A percentile compares a stretch with the other conserved stretches of the same genome.
Evolutionary conservation across 2,888 invertebrate species (phyloP).

Genomic region (Caenorhabditis imperialis): DNA sequence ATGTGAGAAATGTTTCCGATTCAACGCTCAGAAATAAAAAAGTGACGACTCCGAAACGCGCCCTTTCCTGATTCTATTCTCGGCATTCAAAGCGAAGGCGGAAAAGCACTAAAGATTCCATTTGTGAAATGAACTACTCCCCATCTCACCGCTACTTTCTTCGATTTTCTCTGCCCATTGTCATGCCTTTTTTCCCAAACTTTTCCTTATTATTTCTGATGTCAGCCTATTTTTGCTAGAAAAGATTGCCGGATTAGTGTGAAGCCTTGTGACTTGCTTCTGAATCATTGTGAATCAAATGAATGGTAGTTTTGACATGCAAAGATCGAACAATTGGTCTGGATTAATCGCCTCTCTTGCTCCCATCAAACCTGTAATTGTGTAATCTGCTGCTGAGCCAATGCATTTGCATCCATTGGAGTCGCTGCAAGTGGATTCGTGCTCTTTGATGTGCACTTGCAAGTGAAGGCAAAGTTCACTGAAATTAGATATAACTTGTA

Average conservation of each 20-base stretch:
- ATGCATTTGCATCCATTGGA: slow-evolving; percentile 70
- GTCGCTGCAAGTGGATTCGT: slow-evolving; percentile 58
- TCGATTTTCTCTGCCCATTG: no score
- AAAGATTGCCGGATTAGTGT: neutral
- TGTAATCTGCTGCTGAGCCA: slow-evolving; percentile 76
- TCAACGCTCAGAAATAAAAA: slow-evolving; percentile 13
- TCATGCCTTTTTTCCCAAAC: slow-evolving; percentile 3
- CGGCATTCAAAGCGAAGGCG: neutral
- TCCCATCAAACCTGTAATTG: slow-evolving; percentile 67
- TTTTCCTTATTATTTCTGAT: slow-evolving; percentile 26
- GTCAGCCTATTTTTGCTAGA: slow-evolving; percentile 23
- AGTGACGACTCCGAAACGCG: neutral
- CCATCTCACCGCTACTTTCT: no score
- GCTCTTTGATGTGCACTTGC: slow-evolving; percentile 62
- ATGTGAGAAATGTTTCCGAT: slow-evolving; percentile 27
- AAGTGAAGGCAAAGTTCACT: slow-evolving; percentile 65
- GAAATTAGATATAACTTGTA: slow-evolving; percentile 23
- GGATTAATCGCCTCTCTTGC: no score
- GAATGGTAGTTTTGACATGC: no score
- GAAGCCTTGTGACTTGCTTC: neutral
- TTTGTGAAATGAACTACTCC: slow-evolving; percentile 36
- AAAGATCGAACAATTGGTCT: no score
- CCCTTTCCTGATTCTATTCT: slow-evolving; percentile 37
- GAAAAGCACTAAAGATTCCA: slow-evolving; percentile 41
- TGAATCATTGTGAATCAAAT: slow-evolving; percentile 8